phyloP scores from a whole-genome alignment of 2,113 vertebrate genomes.

The Apeltes quadracus region DNA sequence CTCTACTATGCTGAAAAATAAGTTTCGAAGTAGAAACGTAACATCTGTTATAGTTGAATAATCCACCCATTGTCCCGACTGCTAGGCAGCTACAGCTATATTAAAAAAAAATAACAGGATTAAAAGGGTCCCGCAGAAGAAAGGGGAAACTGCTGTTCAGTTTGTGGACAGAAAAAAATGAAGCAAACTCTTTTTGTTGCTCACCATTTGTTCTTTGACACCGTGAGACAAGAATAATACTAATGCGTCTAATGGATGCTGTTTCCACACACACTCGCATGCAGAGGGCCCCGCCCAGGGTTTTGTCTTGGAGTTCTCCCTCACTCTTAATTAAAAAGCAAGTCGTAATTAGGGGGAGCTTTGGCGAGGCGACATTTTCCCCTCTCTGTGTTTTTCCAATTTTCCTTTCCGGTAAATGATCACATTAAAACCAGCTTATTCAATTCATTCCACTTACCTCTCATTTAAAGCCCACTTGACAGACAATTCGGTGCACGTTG shows the following conservation, averaged over 20 bases:
- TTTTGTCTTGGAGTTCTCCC: slow-evolving; percentile 50
- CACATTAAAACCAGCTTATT: slow-evolving; percentile 50
- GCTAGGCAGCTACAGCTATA: background rate
- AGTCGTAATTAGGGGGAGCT: slow-evolving; percentile 50
- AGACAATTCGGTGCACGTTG: slow-evolving; percentile 20
- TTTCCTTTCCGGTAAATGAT: slow-evolving; percentile 39
- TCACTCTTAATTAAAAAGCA: slow-evolving; percentile 62
- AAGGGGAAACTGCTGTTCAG: background rate
- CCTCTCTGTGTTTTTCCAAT: slow-evolving; percentile 47
- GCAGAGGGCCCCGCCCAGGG: slow-evolving; percentile 17
- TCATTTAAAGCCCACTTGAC: slow-evolving; percentile 29
- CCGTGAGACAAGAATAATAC: slow-evolving; percentile 24
- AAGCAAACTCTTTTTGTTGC: background rate
- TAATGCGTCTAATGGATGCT: slow-evolving; percentile 41
- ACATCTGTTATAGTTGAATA: background rate
- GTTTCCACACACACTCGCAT: slow-evolving; percentile 32
- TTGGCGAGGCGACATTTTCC: slow-evolving; percentile 47
- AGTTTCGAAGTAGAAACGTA: background rate
- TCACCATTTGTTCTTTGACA: slow-evolving; percentile 37
- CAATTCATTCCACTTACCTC: slow-evolving; percentile 62
- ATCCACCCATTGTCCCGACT: background rate
- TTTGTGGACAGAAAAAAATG: background rate
- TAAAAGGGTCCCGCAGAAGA: slow-evolving; percentile 5
- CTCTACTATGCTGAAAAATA: background rate
- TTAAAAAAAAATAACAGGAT: background rate